phyloP scores from a whole-genome alignment of 2,113 vertebrate species.

The Rallus limicola region DNA sequence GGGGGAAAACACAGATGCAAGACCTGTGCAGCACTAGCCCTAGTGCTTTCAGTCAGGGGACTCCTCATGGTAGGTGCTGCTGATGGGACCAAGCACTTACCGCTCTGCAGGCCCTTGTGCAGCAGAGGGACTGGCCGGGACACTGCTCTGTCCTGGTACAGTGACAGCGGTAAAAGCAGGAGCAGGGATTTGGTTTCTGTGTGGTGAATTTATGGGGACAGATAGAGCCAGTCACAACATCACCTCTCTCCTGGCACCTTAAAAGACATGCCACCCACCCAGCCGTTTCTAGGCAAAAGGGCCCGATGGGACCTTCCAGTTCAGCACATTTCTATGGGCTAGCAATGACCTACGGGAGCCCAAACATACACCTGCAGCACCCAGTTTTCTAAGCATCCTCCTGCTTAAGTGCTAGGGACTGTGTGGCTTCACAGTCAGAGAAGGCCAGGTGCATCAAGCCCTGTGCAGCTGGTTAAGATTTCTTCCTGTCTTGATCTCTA shows the following conservation, averaged over 20 bases:
- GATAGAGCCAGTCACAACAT: not conserved
- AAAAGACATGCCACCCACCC: not conserved
- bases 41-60: not conserved
- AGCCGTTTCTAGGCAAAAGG: not conserved
- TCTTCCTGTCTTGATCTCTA: not conserved
- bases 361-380: not conserved
- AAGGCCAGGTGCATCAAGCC: not conserved
- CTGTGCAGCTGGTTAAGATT: not conserved
- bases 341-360: not conserved
- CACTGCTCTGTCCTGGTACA: not conserved
- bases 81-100: not conserved
- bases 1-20: not conserved
- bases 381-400: not conserved
- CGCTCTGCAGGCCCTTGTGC: not conserved
- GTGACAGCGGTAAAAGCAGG: not conserved
- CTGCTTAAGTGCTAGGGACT: not conserved
- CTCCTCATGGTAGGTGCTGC: not conserved
- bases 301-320: not conserved
- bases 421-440: not conserved
- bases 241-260: not conserved
- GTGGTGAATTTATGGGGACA: not conserved
- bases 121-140: not conserved
- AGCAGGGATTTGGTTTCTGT: not conserved
- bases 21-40: not conserved
- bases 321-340: rapidly evolving